Evolutionary conservation across 2,113 vertebrate genomes (phyloP).

Genomic region (Barbus barbus): DNA sequence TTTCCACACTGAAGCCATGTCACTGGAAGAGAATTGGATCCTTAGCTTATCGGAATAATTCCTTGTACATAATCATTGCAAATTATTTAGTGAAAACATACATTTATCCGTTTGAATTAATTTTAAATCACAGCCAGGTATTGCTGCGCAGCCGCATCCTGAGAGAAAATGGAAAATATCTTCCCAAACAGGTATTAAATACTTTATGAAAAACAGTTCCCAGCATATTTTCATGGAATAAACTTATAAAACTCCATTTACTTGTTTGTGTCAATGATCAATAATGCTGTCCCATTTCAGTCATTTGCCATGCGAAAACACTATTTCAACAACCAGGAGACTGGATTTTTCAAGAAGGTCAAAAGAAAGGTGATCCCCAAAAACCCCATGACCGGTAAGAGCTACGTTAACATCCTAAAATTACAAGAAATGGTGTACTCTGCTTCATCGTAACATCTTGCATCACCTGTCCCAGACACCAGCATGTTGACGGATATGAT

Average conservation of each 20-base stretch:
- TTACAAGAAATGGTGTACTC: neutral
- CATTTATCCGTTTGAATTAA: neutral
- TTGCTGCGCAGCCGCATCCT: constrained; percentile 81
- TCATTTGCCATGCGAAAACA: constrained; percentile 83
- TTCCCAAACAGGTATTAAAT: constrained; percentile 76
- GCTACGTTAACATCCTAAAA: neutral
- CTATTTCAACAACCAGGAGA: constrained; percentile 81
- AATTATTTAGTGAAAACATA: neutral
- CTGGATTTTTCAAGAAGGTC: constrained; percentile 81
- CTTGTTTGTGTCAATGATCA: neutral
- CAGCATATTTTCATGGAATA: neutral
- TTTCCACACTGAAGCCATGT: no score
- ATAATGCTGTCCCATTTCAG: constrained; percentile 59
- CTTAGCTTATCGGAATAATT: no score
- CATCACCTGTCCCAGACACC: constrained; percentile 66
- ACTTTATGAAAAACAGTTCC: neutral
- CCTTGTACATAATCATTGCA: neutral
- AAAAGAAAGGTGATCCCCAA: constrained; percentile 81
- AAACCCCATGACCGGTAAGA: constrained; percentile 83
- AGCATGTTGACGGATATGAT: constrained; percentile 85
- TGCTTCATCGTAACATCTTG: neutral
- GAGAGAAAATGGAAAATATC: constrained; percentile 82
- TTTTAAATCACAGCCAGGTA: constrained; percentile 74
- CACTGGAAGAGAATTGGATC: no score
- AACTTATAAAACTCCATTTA: neutral